These are phyloP conservation scores for Zosterops pallidus DNA, from an alignment of 2,113 vertebrate genomes.

Conservation along the genomic window DNA sequence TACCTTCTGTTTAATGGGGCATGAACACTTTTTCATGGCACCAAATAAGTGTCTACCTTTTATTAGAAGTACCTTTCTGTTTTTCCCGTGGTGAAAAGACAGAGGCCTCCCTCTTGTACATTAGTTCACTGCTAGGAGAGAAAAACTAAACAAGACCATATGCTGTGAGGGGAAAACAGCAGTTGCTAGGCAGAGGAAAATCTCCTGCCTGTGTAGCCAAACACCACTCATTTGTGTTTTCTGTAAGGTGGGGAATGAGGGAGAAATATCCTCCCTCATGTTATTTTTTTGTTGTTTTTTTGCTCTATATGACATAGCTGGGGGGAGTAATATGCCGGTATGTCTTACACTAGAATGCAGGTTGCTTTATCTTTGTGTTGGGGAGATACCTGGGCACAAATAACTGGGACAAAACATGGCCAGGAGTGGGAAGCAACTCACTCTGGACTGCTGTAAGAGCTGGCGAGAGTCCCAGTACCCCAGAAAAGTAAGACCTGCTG, in stretches of 20 bases:
- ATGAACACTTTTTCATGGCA: conserved; percentile 3
- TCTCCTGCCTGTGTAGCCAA: neutral
- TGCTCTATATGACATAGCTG: rapidly evolving
- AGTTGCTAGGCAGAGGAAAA: neutral
- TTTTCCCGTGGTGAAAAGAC: conserved; percentile 19
- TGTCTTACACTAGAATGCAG: neutral
- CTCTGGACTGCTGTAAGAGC: neutral
- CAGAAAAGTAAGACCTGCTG: neutral
- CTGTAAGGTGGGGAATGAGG: neutral
- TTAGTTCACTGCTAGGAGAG: neutral
- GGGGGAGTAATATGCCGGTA: neutral
- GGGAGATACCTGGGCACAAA: neutral
- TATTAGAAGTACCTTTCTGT: neutral
- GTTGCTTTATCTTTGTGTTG: neutral
- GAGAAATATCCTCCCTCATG: rapidly evolving
- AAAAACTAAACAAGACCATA: conserved; percentile 26
- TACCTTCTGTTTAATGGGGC: conserved; percentile 33
- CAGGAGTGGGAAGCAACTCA: rapidly evolving
- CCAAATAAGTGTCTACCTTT: neutral
- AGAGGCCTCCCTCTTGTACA: neutral
- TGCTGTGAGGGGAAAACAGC: neutral
- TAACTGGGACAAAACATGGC: neutral
- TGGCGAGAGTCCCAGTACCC: rapidly evolving
- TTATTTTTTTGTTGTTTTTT: rapidly evolving
- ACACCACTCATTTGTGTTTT: neutral